Percentiles rank a stretch among this genome's conserved stretches.
Conservation (phyloP, 2,888 invertebrate species). For the Agriopis aurantiaria region DNA sequence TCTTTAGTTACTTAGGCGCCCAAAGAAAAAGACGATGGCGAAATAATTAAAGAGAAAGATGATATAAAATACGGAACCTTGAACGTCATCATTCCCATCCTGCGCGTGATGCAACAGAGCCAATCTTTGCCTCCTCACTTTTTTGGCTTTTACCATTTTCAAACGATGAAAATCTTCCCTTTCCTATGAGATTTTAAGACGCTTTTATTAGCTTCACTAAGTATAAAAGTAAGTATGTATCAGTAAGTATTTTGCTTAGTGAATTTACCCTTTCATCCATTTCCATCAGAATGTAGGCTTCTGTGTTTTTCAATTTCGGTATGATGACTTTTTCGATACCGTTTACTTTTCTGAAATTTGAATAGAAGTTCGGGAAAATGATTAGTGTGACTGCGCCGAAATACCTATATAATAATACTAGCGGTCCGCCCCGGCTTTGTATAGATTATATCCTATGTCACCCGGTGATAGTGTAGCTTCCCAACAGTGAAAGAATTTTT, state of each 20-base stretch:
- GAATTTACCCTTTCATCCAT: slow-evolving; percentile 77
- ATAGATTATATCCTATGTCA: too few relatives aligned
- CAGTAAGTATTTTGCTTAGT: not conserved
- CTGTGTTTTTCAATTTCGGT: slow-evolving; percentile 78
- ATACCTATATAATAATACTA: too few relatives aligned
- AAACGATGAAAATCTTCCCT: slow-evolving; percentile 82
- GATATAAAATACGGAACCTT: slow-evolving; percentile 6
- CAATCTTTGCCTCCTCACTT: slow-evolving; percentile 61
- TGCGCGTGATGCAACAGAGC: slow-evolving; percentile 38
- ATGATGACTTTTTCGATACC: slow-evolving; percentile 82
- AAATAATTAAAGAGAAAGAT: too few relatives aligned
- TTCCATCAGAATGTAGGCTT: slow-evolving; percentile 76
- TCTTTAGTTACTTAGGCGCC: too few relatives aligned
- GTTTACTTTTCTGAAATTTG: slow-evolving; percentile 75
- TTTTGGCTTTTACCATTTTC: slow-evolving; percentile 83
- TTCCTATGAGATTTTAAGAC: slow-evolving; percentile 58
- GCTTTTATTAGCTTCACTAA: not conserved
- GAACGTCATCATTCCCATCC: slow-evolving; percentile 37
- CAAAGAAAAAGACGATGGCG: too few relatives aligned
- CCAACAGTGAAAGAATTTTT: too few relatives aligned
- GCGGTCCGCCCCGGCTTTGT: too few relatives aligned
- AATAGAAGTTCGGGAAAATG: not conserved
- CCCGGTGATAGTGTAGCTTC: too few relatives aligned
- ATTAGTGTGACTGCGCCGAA: not conserved
- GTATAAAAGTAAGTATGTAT: too few relatives aligned